phyloP scores from a whole-genome alignment of 2,888 invertebrate species.

The Chouioia cunea region DNA sequence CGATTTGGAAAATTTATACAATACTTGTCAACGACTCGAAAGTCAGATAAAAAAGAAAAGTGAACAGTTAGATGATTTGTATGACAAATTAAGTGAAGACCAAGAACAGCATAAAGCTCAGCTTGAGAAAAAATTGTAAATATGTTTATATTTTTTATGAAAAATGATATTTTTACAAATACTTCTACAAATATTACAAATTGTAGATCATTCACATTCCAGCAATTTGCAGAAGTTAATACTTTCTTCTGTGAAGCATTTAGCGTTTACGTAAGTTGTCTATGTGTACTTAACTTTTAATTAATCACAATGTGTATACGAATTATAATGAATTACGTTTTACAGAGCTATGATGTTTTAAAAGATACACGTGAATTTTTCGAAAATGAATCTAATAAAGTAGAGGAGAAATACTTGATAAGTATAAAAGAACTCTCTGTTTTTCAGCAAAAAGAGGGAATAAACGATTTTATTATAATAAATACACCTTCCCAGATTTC shows the following conservation, averaged over 20 bases:
- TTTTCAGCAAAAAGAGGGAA: constrained; percentile 12
- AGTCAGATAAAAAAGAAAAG: constrained; percentile 31
- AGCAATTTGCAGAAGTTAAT: constrained; percentile 28
- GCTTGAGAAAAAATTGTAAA: constrained; percentile 37
- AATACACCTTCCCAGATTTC: not conserved
- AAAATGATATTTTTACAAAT: not conserved
- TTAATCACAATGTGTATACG: not conserved
- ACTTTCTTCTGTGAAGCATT: constrained; percentile 29
- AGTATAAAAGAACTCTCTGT: not conserved
- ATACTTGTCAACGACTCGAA: constrained; percentile 37
- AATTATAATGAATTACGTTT: not conserved
- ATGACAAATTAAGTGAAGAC: constrained; percentile 27
- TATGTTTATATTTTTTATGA: not conserved
- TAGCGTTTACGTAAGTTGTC: constrained; percentile 36
- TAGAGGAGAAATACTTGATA: not conserved
- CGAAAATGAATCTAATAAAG: not conserved
- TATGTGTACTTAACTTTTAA: not conserved
- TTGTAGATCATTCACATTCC: constrained; percentile 18
- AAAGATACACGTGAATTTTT: constrained; percentile 18
- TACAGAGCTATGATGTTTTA: constrained; percentile 23
- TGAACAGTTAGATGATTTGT: constrained; percentile 35
- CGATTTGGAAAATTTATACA: constrained; percentile 44
- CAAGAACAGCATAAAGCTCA: constrained; percentile 9
- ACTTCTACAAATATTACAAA: not conserved
- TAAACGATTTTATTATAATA: constrained; percentile 26